A percentile compares a stretch with the other conserved stretches of the same genome.
Evolutionary conservation across 2,797 vertebrate genomes (phyloP).

Genomic region (Rhinatrema bivittatum): DNA sequence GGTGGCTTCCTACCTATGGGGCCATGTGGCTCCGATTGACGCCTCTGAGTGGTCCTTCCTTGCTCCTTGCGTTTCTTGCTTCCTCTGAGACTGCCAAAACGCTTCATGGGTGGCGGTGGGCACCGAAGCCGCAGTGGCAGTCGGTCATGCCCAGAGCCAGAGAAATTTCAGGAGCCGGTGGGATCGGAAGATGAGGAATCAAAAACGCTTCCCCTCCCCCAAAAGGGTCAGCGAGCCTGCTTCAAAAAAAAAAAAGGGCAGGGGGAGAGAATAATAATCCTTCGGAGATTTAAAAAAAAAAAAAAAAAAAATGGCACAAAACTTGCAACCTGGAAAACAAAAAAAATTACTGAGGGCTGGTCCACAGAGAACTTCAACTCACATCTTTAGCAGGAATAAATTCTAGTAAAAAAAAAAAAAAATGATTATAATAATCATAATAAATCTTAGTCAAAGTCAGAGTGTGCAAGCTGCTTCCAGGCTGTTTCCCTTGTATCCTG

Average conservation of each 20-base stretch:
- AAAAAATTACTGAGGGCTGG: no score
- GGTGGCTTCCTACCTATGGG: conserved; percentile 80
- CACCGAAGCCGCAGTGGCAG: conserved; percentile 30
- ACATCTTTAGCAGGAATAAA: no score
- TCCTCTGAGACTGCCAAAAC: conserved; percentile 84
- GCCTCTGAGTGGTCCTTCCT: conserved; percentile 61
- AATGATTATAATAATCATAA: no score
- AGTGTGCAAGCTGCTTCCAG: no score
- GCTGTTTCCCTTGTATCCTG: no score
- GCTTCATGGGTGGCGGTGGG: conserved; percentile 76
- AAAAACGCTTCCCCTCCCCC: neutral
- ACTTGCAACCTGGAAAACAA: no score
- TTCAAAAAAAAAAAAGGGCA: neutral
- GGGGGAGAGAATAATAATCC: neutral
- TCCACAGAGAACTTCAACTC: no score
- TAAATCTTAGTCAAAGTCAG: no score
- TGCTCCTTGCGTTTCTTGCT: conserved; percentile 83
- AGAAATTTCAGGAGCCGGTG: neutral
- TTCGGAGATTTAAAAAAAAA: no score
- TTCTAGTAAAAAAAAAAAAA: no score
- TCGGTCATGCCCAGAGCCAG: conserved; percentile 51
- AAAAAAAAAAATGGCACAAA: no score
- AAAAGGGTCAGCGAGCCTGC: no score
- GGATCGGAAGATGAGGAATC: neutral
- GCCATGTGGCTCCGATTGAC: conserved; percentile 73